These are phyloP conservation scores for Acyrthosiphon pisum DNA, from an alignment of 1,140 invertebrate genomes.

Conservation along the genomic window DNA sequence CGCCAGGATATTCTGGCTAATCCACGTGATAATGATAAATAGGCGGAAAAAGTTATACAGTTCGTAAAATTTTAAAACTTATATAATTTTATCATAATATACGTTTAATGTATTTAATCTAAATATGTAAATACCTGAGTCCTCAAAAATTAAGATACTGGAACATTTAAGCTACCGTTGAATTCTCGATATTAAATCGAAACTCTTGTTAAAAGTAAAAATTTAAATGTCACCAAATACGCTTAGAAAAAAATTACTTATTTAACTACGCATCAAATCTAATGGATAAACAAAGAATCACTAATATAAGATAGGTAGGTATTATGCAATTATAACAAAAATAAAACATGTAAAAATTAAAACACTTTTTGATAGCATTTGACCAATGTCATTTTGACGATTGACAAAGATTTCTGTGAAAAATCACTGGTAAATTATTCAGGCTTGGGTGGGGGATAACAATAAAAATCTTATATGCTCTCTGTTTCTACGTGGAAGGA, in stretches of 20 bases:
- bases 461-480: background rate
- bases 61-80: background rate
- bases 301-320: background rate
- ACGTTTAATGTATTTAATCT: background rate
- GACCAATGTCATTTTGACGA: slow-evolving; percentile 2
- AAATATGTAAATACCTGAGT: background rate
- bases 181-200: background rate
- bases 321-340: background rate
- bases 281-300: no score
- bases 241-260: slow-evolving; percentile 16
- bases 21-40: background rate
- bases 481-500: background rate
- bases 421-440: background rate
- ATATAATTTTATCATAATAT: background rate
- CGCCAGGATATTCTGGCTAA: no score
- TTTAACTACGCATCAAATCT: background rate
- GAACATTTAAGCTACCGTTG: background rate
- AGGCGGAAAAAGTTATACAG: background rate
- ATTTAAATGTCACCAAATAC: background rate
- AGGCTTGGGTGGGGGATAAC: background rate
- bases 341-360: background rate
- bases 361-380: background rate
- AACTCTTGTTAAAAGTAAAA: background rate
- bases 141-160: background rate
- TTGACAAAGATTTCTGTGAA: background rate